phyloP scores from a whole-genome alignment of 2,113 vertebrate genomes.

The Rhegmatorhina hoffmannsi region DNA sequence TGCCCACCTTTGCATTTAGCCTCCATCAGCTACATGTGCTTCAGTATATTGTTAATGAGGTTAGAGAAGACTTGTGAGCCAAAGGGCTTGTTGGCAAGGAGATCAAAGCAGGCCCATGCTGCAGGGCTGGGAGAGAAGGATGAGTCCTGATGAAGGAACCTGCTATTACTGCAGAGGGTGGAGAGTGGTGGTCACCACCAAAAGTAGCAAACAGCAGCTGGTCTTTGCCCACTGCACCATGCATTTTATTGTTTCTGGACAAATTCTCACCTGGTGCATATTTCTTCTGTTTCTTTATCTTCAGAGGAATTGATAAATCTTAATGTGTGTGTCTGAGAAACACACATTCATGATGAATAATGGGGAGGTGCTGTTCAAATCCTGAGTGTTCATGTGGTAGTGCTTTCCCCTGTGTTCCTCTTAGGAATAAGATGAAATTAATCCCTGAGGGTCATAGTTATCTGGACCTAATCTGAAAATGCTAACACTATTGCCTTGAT shows the following conservation, averaged over 20 bases:
- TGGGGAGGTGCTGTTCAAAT: background rate
- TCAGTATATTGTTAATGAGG: background rate
- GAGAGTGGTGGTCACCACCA: background rate
- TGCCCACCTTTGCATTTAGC: background rate
- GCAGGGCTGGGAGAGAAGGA: background rate
- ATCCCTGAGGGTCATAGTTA: background rate
- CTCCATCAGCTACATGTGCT: background rate
- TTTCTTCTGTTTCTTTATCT: background rate
- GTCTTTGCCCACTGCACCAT: background rate
- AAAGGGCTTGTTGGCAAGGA: background rate
- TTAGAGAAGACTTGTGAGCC: background rate
- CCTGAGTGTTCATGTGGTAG: background rate
- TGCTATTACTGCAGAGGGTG: background rate
- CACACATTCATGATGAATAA: background rate
- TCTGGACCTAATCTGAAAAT: background rate
- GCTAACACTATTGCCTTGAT: background rate
- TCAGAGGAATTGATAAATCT: background rate
- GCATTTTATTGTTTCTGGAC: background rate
- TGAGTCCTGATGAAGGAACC: background rate
- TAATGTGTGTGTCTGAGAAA: background rate
- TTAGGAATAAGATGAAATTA: background rate
- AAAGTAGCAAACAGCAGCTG: background rate
- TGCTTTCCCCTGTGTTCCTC: rapidly evolving
- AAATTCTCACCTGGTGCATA: background rate
- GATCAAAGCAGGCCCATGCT: background rate